Conservation (phyloP, 2,888 invertebrate species). For the Tolmerus cingulatus region DNA sequence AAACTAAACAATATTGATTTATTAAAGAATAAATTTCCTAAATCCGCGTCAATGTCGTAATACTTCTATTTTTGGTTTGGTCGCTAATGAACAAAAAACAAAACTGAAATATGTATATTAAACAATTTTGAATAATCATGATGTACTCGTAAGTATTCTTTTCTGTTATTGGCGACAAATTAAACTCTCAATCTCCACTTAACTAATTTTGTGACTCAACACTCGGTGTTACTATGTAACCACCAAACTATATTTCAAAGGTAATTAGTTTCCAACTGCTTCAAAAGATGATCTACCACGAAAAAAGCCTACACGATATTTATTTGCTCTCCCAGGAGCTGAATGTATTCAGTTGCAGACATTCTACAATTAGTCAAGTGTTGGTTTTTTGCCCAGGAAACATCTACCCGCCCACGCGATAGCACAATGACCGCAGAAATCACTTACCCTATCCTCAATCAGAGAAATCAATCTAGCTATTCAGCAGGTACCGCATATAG, state of each 20-base stretch:
- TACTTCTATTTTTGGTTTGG: too few species aligned
- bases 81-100: too few species aligned
- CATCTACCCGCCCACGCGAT: conserved; percentile 7
- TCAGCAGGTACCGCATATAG: conserved; percentile 8
- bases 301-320: conserved; percentile 8
- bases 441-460: conserved; percentile 18
- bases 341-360: neutral
- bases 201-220: neutral
- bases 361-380: conserved; percentile 41
- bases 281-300: neutral
- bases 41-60: too few species aligned
- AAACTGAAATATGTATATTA: too few species aligned
- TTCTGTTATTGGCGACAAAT: neutral
- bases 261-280: neutral
- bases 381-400: neutral
- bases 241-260: neutral
- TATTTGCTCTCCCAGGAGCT: conserved; percentile 8
- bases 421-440: conserved; percentile 39
- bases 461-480: conserved; percentile 31
- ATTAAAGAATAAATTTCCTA: too few species aligned
- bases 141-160: neutral
- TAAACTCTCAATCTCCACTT: neutral
- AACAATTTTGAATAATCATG: neutral
- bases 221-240: neutral
- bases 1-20: too few species aligned